Base-by-base conservation (phyloP, 2,888 invertebrate species). In the Drepana falcataria region DNA sequence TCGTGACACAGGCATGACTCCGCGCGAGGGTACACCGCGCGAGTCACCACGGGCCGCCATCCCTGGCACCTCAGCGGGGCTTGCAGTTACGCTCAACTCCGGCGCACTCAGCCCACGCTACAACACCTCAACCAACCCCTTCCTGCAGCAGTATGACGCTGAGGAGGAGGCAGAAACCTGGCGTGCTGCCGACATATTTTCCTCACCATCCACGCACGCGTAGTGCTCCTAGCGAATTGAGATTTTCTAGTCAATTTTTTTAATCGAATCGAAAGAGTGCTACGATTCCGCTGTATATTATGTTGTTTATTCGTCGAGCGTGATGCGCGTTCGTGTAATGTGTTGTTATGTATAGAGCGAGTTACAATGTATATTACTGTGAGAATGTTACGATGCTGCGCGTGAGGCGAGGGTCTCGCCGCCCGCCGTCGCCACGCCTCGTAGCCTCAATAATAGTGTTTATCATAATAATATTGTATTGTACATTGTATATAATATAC, bases 51-150 rank as follows among this genome's bases (percentile, higher is more conserved):
- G 87, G 48, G 69, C 85, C 59, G 87, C 92, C 69, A 80, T 93
- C 81, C 83, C 93, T 53, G 93, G 92, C 58, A 93, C 92, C 49
- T 93, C 93, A 7, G 93, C 93, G 7, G 93, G 93, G 21, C 78
- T 93, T 57, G 93, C 93, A 52, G 93, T 93, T 55, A 93, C 93
- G 40, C 79, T 93, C 63, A 92, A 92, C 73, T 66, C 68, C 34
- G 80, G 77, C 35, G 73, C 70, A 7, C 73, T 85, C 54, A 83
- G 84, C 59, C 90, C 90, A 9, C 87, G 90, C 61, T 90, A 87
- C 81, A 85, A 75, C 69, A 75, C 75, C 61, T 82, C 89, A 64
- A 94, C 93, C 51, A 94, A 93, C 81, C 93, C 93, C 55, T 93
- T 93, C 81, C 81, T 94, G 70, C 91, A 91, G 81, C 87, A 91